Conservation (phyloP, 2,888 invertebrate species). For the Agonopterix heracliana region DNA sequence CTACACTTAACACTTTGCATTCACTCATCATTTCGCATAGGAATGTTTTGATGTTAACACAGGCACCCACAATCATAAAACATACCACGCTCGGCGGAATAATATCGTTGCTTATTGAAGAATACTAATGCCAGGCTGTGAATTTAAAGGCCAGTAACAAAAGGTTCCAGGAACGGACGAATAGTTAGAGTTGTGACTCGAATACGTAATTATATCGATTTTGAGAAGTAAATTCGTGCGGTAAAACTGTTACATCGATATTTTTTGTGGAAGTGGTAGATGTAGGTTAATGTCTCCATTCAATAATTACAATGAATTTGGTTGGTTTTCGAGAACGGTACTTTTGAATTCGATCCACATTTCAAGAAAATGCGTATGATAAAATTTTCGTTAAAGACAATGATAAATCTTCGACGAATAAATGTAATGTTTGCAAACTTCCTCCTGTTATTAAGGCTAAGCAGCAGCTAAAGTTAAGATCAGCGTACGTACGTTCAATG, state of each 20-base stretch:
- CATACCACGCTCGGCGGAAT: slow-evolving; percentile 9
- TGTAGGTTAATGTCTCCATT: slow-evolving; percentile 16
- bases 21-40: neutral
- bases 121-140: slow-evolving; percentile 2
- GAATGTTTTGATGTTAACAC: neutral
- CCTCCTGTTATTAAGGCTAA: too few species aligned
- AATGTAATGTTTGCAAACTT: too few species aligned
- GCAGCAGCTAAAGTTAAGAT: too few species aligned
- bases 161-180: slow-evolving; percentile 7
- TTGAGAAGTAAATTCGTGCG: slow-evolving; percentile 8
- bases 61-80: slow-evolving; percentile 3
- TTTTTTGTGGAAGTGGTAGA: too few species aligned
- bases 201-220: slow-evolving; percentile 7
- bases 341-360: too few species aligned
- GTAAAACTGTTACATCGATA: neutral
- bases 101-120: slow-evolving; percentile 5
- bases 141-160: slow-evolving; percentile 2
- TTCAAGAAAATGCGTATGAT: too few species aligned
- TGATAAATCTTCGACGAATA: too few species aligned
- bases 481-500: too few species aligned
- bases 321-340: too few species aligned
- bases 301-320: neutral
- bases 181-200: slow-evolving; percentile 1
- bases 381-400: too few species aligned
- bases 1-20: neutral